Percentiles rank a stretch among this genome's conserved stretches.
Conservation (phyloP, 2,113 vertebrate species). For the Donacobius atricapilla region DNA sequence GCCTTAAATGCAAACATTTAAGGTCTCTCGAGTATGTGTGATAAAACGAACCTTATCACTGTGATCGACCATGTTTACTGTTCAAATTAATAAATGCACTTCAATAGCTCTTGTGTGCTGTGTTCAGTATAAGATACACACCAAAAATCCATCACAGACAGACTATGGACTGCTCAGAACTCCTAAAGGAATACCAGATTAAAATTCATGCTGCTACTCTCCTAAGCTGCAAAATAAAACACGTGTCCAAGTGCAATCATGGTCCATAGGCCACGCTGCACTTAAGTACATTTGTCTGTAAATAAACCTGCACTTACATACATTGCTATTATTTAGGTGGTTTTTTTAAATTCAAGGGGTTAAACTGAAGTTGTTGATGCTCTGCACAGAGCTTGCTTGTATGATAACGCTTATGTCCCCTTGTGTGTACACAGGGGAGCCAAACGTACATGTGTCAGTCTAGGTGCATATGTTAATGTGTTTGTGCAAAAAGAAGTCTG, state of each 20-base stretch:
- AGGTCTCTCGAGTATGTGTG: background rate
- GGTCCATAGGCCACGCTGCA: background rate
- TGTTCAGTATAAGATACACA: background rate
- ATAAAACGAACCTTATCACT: background rate
- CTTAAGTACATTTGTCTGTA: background rate
- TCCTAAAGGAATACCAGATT: background rate
- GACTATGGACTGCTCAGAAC: background rate
- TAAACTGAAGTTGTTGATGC: background rate
- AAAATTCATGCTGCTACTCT: background rate
- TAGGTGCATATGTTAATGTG: too few relatives aligned
- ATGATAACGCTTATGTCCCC: background rate
- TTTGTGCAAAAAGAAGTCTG: background rate
- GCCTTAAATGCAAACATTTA: conserved; percentile 12
- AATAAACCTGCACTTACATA: background rate
- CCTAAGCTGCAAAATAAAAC: background rate
- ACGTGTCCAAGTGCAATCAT: background rate
- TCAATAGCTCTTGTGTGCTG: background rate
- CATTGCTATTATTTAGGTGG: background rate
- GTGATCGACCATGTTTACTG: background rate
- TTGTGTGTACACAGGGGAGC: background rate
- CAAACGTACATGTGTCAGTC: background rate
- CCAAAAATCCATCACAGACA: background rate
- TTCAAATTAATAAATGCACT: conserved; percentile 11
- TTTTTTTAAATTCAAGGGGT: background rate
- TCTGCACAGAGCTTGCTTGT: background rate